Evolutionary conservation across 2,113 vertebrate species (phyloP), one percentile per base, ranked within the genome.

Genomic region (Lasiurus borealis): DNA sequence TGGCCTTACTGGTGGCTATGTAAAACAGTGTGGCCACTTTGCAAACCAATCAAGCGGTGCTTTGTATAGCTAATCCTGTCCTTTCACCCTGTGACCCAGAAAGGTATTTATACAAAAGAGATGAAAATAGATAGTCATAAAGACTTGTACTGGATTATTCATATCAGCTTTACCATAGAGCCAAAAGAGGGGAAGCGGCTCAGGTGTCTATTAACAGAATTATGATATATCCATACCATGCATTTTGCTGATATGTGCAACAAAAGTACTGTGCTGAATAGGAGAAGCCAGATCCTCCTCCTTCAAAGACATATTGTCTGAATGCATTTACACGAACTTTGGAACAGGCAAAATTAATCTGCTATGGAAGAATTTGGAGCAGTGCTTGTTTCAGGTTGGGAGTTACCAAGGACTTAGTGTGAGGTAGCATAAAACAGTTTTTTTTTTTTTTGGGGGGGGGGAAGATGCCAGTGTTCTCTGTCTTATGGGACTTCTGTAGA

Each of bases 221-320:
- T 21, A 4, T 36, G 52, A 21, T 44, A 2, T 7, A 14, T 31
- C 52, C n/a, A 0, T 57, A 27, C 4, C 0, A 11, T 19, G 13
- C 21, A 12, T 2, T 0, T 12, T 11, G 16, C n/a, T 54, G 19
- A 40, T 3, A 18, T 2, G 9, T 12, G 27, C 73, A 64, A 0
- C 46, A 50, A 1, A 54, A 27, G 6, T 46, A 3, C 8, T 8
- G 8, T 15, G 23, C 64, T 57, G 90, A 73, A 52, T 12, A 6
- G 11, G 40, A 8, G 69, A 18, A 59, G 85, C 57, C 75, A 59
- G 75, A 27, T 12, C 11, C 15, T 21, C 3, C 27, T 57, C 7
- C 14, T 31, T 0, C 31, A 21, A 52, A 18, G 73, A 40, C 66
- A 5, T 40, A 6, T 21, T 36, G 23, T 40, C 34, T 31, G 21